phyloP scores from a whole-genome alignment of 2,888 invertebrate genomes.

The Polydrusus cervinus region DNA sequence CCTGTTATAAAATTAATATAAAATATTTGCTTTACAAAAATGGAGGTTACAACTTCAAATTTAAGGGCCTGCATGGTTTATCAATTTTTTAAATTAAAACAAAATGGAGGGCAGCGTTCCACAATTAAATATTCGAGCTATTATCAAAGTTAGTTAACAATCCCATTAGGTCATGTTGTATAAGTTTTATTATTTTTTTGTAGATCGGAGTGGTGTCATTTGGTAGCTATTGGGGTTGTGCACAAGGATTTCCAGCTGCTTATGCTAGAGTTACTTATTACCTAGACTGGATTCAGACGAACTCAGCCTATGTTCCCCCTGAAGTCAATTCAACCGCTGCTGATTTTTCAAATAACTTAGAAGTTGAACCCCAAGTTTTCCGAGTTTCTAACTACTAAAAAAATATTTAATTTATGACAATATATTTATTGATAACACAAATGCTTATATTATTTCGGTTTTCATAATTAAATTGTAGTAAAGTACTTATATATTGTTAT shows the following conservation, averaged over 20 bases:
- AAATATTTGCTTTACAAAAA: too few species aligned
- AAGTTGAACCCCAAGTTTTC: background rate
- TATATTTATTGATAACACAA: too few species aligned
- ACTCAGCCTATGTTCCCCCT: constrained; percentile 18
- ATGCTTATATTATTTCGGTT: too few species aligned
- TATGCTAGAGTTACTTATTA: constrained; percentile 67
- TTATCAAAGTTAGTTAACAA: too few species aligned
- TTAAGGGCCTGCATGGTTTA: too few species aligned
- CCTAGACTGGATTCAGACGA: constrained; percentile 56
- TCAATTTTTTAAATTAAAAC: too few species aligned
- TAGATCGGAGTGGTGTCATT: constrained; percentile 66
- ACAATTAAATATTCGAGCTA: background rate
- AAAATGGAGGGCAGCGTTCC: too few species aligned
- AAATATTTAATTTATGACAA: too few species aligned
- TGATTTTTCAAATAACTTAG: background rate
- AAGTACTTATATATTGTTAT: too few species aligned
- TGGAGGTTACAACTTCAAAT: too few species aligned
- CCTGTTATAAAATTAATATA: too few species aligned
- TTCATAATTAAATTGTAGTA: too few species aligned
- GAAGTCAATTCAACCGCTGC: background rate
- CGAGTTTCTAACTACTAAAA: background rate
- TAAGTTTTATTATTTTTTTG: background rate
- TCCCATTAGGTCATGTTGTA: background rate
- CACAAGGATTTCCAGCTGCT: constrained; percentile 68
- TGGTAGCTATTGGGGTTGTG: constrained; percentile 68